A percentile compares a stretch with the other conserved stretches of the same genome.
Evolutionary conservation across 2,888 invertebrate genomes (phyloP).

Genomic region (Drosophila borealis): DNA sequence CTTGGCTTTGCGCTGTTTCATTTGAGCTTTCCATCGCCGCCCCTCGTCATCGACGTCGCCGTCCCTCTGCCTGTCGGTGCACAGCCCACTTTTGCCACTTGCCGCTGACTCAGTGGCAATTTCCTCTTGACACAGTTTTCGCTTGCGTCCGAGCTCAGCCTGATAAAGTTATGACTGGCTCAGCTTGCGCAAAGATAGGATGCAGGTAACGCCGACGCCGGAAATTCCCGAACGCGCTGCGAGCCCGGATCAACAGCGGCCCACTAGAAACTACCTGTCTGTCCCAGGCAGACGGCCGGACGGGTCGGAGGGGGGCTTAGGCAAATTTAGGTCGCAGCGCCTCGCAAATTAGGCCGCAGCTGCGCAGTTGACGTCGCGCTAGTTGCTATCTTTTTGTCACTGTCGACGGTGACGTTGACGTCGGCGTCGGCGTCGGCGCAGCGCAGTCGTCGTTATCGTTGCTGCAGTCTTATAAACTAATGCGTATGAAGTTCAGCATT

Average conservation of each 20-base stretch:
- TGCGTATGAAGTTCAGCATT: constrained; percentile 77
- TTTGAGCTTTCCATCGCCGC: not conserved
- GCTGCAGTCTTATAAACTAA: constrained; percentile 76
- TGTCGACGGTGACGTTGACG: constrained; percentile 9
- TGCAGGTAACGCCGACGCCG: constrained; percentile 5
- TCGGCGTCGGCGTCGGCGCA: constrained; percentile 20
- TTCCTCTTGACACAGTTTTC: constrained; percentile 73
- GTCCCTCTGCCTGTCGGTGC: not conserved
- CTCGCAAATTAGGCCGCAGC: constrained; percentile 43
- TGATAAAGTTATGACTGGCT: constrained; percentile 9
- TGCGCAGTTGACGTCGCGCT: constrained; percentile 15
- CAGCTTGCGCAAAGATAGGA: constrained; percentile 27
- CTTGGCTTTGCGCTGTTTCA: no score
- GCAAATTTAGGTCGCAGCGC: constrained; percentile 46
- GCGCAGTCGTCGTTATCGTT: constrained; percentile 15
- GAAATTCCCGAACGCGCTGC: constrained; percentile 9
- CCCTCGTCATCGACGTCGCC: no score
- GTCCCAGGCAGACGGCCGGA: not conserved
- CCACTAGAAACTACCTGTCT: not conserved
- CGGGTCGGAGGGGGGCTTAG: not conserved
- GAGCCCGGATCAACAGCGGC: not conserved
- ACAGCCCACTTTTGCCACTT: not conserved
- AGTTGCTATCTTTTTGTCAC: constrained; percentile 1
- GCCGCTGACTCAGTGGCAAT: constrained; percentile 59
- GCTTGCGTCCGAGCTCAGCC: constrained; percentile 4